These are phyloP conservation scores for Dryocosmus kuriphilus DNA, from an alignment of 2,888 invertebrate species.

Conservation along the genomic window DNA sequence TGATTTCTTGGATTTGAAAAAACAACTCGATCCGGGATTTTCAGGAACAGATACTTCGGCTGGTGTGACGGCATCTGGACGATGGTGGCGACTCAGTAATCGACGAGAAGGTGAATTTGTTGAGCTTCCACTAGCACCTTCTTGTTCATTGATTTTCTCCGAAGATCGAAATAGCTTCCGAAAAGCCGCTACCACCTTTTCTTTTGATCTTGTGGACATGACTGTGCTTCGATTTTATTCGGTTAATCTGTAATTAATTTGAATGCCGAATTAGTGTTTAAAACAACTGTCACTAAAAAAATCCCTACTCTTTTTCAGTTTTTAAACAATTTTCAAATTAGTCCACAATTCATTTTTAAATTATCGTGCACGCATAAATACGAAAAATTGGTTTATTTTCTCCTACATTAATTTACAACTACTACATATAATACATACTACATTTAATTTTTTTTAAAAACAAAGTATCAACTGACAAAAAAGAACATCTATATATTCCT, in stretches of 20 bases:
- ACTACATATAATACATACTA: too few species aligned
- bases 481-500: too few species aligned
- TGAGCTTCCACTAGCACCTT: constrained; percentile 80
- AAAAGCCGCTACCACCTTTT: constrained; percentile 89
- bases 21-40: constrained; percentile 69
- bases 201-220: constrained; percentile 89
- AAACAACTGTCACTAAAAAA: not conserved
- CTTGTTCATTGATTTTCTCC: constrained; percentile 84
- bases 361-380: too few species aligned
- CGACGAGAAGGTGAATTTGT: constrained; percentile 83
- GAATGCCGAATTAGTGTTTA: not conserved
- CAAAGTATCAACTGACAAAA: too few species aligned
- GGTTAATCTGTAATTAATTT: not conserved
- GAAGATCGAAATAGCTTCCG: constrained; percentile 87
- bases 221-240: not conserved
- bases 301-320: not conserved
- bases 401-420: too few species aligned
- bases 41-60: constrained; percentile 69
- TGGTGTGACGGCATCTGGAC: constrained; percentile 73
- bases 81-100: constrained; percentile 72
- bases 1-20: constrained; percentile 73
- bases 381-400: too few species aligned
- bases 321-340: not conserved
- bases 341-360: too few species aligned
- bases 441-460: too few species aligned